Percentiles rank a stretch among this genome's conserved stretches.
Conservation (phyloP, 2,888 invertebrate species). For the Cephus pulcher region DNA sequence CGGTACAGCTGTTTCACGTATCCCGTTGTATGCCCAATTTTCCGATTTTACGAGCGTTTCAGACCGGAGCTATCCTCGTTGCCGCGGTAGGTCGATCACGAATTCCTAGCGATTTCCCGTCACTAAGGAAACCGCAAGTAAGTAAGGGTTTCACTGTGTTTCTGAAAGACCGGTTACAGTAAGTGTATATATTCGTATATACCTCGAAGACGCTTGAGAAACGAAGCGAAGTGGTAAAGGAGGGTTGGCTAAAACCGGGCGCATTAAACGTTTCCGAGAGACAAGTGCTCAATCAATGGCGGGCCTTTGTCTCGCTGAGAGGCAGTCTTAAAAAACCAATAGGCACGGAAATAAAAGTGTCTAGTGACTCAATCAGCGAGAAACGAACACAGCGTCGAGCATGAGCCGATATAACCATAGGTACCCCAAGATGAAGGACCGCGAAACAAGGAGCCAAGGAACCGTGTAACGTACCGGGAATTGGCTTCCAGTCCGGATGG, state of each 20-base stretch:
- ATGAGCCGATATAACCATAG: not conserved
- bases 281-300: constrained; percentile 48
- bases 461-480: not conserved
- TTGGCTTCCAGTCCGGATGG: not conserved
- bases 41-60: not conserved
- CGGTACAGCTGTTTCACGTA: not conserved
- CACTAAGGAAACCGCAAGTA: not conserved
- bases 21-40: not conserved
- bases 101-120: not conserved
- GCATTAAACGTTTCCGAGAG: constrained; percentile 51
- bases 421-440: not conserved
- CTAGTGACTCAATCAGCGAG: constrained; percentile 57
- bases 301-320: constrained; percentile 46
- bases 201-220: not conserved
- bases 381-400: constrained; percentile 17
- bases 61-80: not conserved
- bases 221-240: not conserved
- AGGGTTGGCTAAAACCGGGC: not conserved
- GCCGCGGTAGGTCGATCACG: not conserved
- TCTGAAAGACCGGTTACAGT: not conserved
- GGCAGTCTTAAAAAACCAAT: constrained; percentile 44
- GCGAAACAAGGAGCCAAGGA: not conserved
- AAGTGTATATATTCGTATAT: not conserved
- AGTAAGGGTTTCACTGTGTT: not conserved
- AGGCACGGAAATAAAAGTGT: constrained; percentile 51